Evolutionary conservation across 2,797 vertebrate species (phyloP).

Genomic region (Fratercula arctica): DNA sequence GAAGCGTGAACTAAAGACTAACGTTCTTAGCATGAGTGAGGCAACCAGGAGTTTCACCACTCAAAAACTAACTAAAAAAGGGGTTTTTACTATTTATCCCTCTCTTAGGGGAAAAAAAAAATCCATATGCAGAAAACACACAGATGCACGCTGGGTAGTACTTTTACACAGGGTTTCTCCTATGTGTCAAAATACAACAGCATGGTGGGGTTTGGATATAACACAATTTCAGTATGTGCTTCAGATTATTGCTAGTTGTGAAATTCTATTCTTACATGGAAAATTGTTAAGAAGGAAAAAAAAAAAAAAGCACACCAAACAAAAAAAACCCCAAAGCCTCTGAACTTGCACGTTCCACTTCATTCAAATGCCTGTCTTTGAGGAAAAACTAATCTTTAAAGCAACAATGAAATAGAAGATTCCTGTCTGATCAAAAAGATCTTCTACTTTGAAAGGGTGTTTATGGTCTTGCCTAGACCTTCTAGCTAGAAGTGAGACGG

Average conservation of each 20-base stretch:
- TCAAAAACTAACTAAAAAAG: background rate
- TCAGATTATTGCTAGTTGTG: background rate
- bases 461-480: background rate
- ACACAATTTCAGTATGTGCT: background rate
- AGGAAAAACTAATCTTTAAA: background rate
- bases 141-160: fast-evolving
- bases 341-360: background rate
- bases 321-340: no score
- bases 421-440: background rate
- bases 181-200: background rate
- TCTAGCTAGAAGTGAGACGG: background rate
- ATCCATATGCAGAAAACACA: background rate
- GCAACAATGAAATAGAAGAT: background rate
- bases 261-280: background rate
- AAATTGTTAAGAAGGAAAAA: background rate
- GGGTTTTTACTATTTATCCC: background rate
- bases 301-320: background rate
- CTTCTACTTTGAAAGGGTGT: background rate
- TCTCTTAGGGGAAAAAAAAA: background rate
- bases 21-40: background rate
- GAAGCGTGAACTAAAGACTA: background rate
- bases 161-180: background rate
- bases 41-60: background rate
- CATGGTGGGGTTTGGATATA: background rate
- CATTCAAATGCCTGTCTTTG: background rate